A percentile compares a stretch with the other conserved stretches of the same genome.
Conservation (phyloP, 2,888 invertebrate species). For the Patella pellucida region DNA sequence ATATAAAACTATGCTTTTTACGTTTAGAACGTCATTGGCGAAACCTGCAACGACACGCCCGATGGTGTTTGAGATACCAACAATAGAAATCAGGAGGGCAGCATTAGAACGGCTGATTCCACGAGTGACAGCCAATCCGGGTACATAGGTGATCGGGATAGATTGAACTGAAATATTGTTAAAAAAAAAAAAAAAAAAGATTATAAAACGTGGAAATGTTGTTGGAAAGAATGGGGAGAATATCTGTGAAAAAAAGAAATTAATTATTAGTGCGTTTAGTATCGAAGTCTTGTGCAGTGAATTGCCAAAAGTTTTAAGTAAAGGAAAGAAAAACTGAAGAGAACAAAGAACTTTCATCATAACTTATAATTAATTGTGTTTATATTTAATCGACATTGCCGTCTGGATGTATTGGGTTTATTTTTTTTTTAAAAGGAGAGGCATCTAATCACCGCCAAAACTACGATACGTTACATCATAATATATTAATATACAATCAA, state of each 20-base stretch:
- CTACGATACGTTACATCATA: no score
- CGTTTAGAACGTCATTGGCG: constrained; percentile 49
- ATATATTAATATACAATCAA: no score
- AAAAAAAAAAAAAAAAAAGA: background rate
- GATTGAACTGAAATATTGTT: constrained; percentile 53
- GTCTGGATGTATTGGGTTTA: background rate
- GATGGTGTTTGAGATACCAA: constrained; percentile 61
- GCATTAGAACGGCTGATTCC: constrained; percentile 49
- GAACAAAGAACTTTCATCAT: background rate
- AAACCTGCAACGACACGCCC: constrained; percentile 57
- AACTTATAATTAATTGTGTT: background rate
- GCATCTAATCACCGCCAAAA: no score
- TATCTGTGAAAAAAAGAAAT: no score
- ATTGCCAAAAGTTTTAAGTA: no score
- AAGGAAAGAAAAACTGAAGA: background rate
- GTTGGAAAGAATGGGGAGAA: no score
- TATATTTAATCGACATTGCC: background rate
- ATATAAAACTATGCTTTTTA: constrained; percentile 56
- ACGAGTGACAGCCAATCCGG: constrained; percentile 57
- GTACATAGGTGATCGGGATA: constrained; percentile 57
- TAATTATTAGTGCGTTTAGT: no score
- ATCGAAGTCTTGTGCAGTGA: no score
- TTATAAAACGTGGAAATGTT: no score
- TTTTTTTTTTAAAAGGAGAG: no score
- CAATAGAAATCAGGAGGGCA: constrained; percentile 61